Conservation (phyloP, 2,113 vertebrate genomes). For the Sterna hirundo region DNA sequence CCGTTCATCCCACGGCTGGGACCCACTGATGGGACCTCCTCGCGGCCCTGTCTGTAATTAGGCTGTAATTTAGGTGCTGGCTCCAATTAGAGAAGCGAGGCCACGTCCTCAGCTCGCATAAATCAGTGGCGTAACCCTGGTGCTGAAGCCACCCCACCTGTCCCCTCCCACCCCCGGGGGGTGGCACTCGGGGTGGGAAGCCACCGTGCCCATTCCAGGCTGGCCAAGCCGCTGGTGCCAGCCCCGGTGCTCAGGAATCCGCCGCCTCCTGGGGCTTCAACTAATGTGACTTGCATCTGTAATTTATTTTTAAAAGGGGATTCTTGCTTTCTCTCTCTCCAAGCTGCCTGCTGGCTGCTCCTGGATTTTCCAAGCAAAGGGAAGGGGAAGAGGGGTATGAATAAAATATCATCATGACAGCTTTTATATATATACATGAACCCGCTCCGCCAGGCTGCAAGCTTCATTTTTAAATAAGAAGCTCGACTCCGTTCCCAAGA, state of each 20-base stretch:
- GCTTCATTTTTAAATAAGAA: constrained; percentile 66
- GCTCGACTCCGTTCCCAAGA: constrained; percentile 27
- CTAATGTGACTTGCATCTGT: constrained; percentile 67
- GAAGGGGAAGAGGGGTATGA: constrained; percentile 66
- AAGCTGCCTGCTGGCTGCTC: constrained; percentile 53
- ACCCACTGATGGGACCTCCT: background rate
- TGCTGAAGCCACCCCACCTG: background rate
- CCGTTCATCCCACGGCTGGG: background rate
- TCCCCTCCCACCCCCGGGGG: background rate
- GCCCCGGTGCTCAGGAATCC: background rate
- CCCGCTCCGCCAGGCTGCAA: constrained; percentile 8
- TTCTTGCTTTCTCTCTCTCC: constrained; percentile 50
- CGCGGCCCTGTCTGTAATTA: background rate
- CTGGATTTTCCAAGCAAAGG: constrained; percentile 67
- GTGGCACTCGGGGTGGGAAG: background rate
- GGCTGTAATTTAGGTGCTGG: background rate
- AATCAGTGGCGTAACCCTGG: background rate
- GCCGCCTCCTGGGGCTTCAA: background rate
- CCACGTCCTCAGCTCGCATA: background rate
- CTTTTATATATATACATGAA: constrained; percentile 63
- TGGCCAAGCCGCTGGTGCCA: background rate
- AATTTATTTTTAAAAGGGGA: constrained; percentile 66
- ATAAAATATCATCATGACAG: constrained; percentile 70
- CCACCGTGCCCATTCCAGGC: background rate
- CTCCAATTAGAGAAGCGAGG: background rate